Conservation (phyloP, 2,888 invertebrate genomes). For the Leptopterna dolabrata region DNA sequence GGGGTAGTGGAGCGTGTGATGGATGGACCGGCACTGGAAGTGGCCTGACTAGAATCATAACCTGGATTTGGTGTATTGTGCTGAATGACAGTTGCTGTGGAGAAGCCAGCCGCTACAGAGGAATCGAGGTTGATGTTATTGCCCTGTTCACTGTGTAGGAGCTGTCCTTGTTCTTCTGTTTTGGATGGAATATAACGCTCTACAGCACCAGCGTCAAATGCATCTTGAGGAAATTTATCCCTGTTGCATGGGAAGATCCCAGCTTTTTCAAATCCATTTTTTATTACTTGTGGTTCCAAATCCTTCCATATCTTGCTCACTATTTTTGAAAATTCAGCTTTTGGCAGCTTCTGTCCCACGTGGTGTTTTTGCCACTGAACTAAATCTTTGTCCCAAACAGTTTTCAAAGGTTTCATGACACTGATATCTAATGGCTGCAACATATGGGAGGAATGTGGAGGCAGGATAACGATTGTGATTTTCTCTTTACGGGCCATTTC, state of each 20-base stretch:
- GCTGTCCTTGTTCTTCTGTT: background rate
- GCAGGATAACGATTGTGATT: slow-evolving; percentile 55
- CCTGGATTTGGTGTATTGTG: too few species aligned
- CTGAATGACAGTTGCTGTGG: too few species aligned
- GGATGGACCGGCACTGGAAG: background rate
- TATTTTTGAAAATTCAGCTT: slow-evolving; percentile 62
- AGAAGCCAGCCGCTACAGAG: background rate
- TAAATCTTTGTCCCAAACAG: slow-evolving; percentile 61
- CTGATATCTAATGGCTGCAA: slow-evolving; percentile 64
- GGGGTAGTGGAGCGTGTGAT: background rate
- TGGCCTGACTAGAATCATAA: too few species aligned
- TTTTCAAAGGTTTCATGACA: slow-evolving; percentile 64
- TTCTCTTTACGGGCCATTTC: slow-evolving; percentile 35
- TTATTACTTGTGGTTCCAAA: slow-evolving; percentile 60
- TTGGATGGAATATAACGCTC: background rate
- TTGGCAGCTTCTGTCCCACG: slow-evolving; percentile 60
- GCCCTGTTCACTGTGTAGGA: too few species aligned
- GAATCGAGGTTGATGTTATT: background rate
- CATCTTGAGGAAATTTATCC: slow-evolving; percentile 54
- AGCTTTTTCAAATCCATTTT: slow-evolving; percentile 63
- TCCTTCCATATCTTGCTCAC: slow-evolving; percentile 61
- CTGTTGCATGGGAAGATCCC: slow-evolving; percentile 63
- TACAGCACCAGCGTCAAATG: slow-evolving; percentile 31
- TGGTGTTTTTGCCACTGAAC: slow-evolving; percentile 63
- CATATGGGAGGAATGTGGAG: slow-evolving; percentile 63